A percentile compares a stretch with the other conserved stretches of the same genome.
Conservation (phyloP, 2,888 invertebrate species). For the Nebria brevicollis region DNA sequence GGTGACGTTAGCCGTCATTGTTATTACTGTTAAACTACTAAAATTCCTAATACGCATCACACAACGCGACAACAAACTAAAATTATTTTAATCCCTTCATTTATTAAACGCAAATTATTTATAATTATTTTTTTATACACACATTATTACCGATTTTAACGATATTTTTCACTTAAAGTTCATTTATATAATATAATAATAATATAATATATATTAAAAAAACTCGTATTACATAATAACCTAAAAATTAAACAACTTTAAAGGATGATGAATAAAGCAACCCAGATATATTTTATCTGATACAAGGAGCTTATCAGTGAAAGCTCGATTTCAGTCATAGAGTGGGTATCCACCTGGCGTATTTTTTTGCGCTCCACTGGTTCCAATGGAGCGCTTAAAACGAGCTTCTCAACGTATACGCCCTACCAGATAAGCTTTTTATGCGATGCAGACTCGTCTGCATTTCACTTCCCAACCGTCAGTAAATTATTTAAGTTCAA, state of each 20-base stretch:
- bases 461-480: not conserved
- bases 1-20: not conserved
- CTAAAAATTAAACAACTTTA: too few relatives aligned
- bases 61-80: not conserved
- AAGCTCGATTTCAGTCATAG: not conserved
- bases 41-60: not conserved
- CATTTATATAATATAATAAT: too few relatives aligned
- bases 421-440: not conserved
- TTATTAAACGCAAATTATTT: not conserved
- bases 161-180: too few relatives aligned
- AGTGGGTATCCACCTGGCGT: not conserved
- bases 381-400: not conserved
- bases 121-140: not conserved
- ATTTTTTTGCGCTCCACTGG: not conserved
- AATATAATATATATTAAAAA: too few relatives aligned
- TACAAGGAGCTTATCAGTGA: not conserved
- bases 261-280: too few relatives aligned
- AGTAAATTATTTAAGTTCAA: not conserved
- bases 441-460: not conserved
- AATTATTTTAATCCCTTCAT: not conserved
- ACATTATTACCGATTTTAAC: too few relatives aligned
- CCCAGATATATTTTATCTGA: not conserved
- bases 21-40: not conserved
- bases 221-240: too few relatives aligned
- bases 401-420: not conserved